Evolutionary conservation across 2,113 vertebrate genomes (phyloP), one percentile per base, ranked within the genome.

Genomic region (Hystrix brachyura): DNA sequence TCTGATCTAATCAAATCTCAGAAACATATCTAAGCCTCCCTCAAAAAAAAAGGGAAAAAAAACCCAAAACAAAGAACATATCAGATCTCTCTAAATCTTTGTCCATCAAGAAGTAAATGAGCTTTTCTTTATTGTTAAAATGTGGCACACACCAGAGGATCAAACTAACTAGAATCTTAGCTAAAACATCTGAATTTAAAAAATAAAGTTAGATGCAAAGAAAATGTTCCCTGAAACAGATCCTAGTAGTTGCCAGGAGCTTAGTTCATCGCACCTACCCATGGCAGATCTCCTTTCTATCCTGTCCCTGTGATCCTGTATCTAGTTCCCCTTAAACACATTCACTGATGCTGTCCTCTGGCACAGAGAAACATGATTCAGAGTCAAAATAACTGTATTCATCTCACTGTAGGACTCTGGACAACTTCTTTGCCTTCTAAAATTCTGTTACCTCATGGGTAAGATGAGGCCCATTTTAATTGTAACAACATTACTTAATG

Each of bases 121-220:
- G 43, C 17, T 93, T 83, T 90, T 64, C 92, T 89, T 92, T 86
- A 91, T 51, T 94, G 34, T n/a, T 93, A 96, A 96, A 94, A 94
- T 84, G 82, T 38, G 85, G 76, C 19, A 80, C 18, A 79, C 9
- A 89, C 21, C 38, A 91, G 89, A 89, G 23, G n/a, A 27, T 74
- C 29, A 87, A 71, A 43, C 71, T 76, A 90, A 87, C 88, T 65
- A 85, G n/a, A 91, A 89, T 95, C 32, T 55, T 83, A 85, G 59
- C 46, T 76, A 92, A 90, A 29, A 38, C 7, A 53, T 67, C 21
- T 79, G 43, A 90, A 87, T 89, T 95, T 96, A 18, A 80, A 87
- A 83, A 88, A 79, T 74, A 21, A 65, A 93, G 51, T 91, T 55
- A 74, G 89, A 79, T 79, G 29, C 43, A 91, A 95, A 86, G 85